Percentiles rank a stretch among this genome's conserved stretches.
phyloP scores from a whole-genome alignment of 2,888 invertebrate genomes.

The Caenorhabditis sp. region DNA sequence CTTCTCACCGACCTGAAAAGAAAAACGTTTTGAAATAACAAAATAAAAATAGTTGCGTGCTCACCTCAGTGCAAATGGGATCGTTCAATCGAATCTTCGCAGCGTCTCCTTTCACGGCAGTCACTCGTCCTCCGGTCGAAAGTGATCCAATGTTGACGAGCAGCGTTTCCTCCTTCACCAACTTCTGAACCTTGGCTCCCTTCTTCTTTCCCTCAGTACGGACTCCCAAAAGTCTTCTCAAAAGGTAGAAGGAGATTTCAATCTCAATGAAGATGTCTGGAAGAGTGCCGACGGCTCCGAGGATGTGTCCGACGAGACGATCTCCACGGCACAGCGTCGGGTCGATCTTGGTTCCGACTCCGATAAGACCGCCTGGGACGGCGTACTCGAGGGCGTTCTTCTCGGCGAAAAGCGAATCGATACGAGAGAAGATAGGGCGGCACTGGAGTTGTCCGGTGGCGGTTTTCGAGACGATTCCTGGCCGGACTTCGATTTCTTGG shows the following conservation, averaged over 20 bases:
- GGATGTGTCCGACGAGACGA: slow-evolving; percentile 93
- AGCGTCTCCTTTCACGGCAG: slow-evolving; percentile 86
- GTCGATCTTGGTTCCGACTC: slow-evolving; percentile 98
- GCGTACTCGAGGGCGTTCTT: slow-evolving; percentile 98
- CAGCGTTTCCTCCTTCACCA: slow-evolving; percentile 85
- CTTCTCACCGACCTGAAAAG: slow-evolving; percentile 89
- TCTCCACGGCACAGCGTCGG: slow-evolving; percentile 98
- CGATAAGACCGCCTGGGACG: slow-evolving; percentile 92
- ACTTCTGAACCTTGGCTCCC: slow-evolving; percentile 90
- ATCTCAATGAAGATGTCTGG: slow-evolving; percentile 90
- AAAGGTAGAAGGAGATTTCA: slow-evolving; percentile 97
- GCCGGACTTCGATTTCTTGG: slow-evolving; percentile 97
- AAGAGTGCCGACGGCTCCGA: slow-evolving; percentile 96
- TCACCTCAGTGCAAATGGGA: slow-evolving; percentile 96
- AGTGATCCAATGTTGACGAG: slow-evolving; percentile 99
- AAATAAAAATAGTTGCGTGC: not conserved
- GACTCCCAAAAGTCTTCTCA: slow-evolving; percentile 96
- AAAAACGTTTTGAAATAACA: not conserved
- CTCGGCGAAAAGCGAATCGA: slow-evolving; percentile 97
- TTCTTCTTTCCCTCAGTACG: slow-evolving; percentile 99
- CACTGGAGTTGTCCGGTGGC: slow-evolving; percentile 96
- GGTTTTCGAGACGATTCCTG: slow-evolving; percentile 97
- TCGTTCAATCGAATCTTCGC: slow-evolving; percentile 93
- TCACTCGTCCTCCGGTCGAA: slow-evolving; percentile 91
- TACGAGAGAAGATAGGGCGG: slow-evolving; percentile 95